Evolutionary conservation across 1,140 invertebrate species (phyloP).

Genomic region (Caligus rogercresseyi): DNA sequence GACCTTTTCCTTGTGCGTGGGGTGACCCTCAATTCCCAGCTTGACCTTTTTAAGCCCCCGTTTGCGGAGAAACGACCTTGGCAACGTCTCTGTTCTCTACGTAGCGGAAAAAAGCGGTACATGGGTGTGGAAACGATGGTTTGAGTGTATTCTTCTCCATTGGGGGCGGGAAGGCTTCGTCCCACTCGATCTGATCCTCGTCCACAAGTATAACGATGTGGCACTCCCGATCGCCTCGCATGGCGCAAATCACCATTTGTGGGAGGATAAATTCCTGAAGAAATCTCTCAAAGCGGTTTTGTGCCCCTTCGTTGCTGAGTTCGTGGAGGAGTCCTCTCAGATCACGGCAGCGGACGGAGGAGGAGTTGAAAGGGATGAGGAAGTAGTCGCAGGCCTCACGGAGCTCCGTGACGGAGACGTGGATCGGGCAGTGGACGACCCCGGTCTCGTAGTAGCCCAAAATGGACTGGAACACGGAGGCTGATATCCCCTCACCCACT

Average conservation of each 20-base stretch:
- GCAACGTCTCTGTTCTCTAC: conserved; percentile 98
- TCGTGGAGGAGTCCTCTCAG: conserved; percentile 90
- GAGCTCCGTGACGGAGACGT: conserved; percentile 74
- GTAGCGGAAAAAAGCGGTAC: conserved; percentile 76
- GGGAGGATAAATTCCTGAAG: conserved; percentile 87
- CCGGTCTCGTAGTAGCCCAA: conserved; percentile 88
- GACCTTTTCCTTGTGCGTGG: conserved; percentile 93
- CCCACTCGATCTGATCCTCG: conserved; percentile 93
- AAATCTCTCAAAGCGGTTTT: conserved; percentile 87
- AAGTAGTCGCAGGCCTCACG: conserved; percentile 97
- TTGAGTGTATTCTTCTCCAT: conserved; percentile 95
- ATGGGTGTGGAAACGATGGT: conserved; percentile 29
- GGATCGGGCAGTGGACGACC: conserved; percentile 62
- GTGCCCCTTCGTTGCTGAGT: conserved; percentile 92
- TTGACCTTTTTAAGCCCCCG: conserved; percentile 89
- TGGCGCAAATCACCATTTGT: conserved; percentile 47
- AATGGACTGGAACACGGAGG: conserved; percentile 83
- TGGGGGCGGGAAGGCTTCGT: conserved; percentile 93
- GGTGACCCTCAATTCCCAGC: conserved; percentile 97
- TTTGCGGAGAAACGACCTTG: conserved; percentile 93
- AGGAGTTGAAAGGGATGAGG: conserved; percentile 89
- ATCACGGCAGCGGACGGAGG: conserved; percentile 87
- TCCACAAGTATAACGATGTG: conserved; percentile 40
- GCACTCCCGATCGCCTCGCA: conserved; percentile 37
- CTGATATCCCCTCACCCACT: conserved; percentile 92